Evolutionary conservation across 2,113 vertebrate genomes (phyloP), one percentile per base, ranked within the genome.

Genomic region (Irena cyanogastra): DNA sequence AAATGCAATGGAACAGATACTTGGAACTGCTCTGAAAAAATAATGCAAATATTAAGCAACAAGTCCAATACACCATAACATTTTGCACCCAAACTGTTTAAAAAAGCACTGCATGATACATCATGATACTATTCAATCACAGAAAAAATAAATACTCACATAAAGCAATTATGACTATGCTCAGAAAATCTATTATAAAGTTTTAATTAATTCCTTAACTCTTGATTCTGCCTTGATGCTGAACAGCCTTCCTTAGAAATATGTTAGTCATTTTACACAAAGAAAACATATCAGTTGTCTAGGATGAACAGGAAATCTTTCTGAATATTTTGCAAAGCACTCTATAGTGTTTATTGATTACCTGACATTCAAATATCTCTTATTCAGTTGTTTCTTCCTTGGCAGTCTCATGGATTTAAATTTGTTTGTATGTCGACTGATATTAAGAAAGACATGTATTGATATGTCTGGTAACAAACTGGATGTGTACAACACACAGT

Each of bases 121-220:
- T 83, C 60, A 84, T 64, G 8, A 47, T 61, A 78, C 21, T 88
- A 80, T 89, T 93, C 93, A 95, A 94, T 93, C 84, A 78, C 33
- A 93, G 45, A 54, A 31, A 90, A 96, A 95, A 94, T 93, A 84
- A 89, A 45, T 81, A 70, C 42, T 63, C 33, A 71, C 49, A 93
- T 87, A 78, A 15, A 91, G n/a, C 77, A 95, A 96, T 66, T 84
- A 83, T 76, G 61, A 82, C 42, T 69, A 16, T 66, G 30, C 33
- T 84, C 24, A 89, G 42, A 57, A 96, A 63, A 53, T 91, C 56
- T 93, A 63, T 60, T 78, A n/a, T 20, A 71, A n/a, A 71, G 24
- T 89, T 93, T 95, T 60, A 86, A 93, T 91, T 95, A 30, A 70
- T 56, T 30, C 89, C 69, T 56, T 57, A 88, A 59, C 15, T 57